Conservation (phyloP, 92 coral and sea anemone genomes). For the Palythoa grandiflora region DNA sequence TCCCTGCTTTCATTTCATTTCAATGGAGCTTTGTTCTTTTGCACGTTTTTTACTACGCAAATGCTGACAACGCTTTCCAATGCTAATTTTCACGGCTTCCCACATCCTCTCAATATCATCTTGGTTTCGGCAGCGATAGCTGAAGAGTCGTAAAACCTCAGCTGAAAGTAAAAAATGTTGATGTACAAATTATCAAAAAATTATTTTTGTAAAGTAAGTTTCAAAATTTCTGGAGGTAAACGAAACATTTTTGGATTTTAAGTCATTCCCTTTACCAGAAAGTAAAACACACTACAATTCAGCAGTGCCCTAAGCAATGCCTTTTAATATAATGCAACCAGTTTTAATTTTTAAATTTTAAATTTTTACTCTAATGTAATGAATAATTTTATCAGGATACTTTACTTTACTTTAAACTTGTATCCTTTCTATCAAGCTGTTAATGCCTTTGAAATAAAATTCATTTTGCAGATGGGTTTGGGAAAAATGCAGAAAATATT, state of each 20-base stretch:
- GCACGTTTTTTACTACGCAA: neutral
- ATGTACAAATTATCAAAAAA: neutral
- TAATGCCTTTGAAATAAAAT: neutral
- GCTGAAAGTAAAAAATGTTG: neutral
- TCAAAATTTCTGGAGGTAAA: neutral
- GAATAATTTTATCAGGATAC: neutral
- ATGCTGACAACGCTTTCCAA: conserved; percentile 23
- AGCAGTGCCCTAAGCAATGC: too few species aligned
- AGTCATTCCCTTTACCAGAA: neutral
- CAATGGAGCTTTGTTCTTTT: neutral
- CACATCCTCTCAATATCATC: neutral
- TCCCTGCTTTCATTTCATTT: too few species aligned
- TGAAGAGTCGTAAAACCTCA: conserved; percentile 2
- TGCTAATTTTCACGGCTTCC: conserved; percentile 20
- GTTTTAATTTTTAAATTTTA: too few species aligned
- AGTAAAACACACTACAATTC: neutral
- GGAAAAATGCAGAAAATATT: too few species aligned
- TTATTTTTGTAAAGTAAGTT: neutral
- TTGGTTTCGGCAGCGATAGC: conserved; percentile 7
- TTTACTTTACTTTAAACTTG: neutral
- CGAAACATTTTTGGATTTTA: neutral
- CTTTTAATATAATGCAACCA: too few species aligned
- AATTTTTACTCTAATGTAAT: neutral
- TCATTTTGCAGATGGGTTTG: neutral
- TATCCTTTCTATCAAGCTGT: neutral